phyloP scores from a whole-genome alignment of 1,140 invertebrate genomes.

The Elysia chlorotica region DNA sequence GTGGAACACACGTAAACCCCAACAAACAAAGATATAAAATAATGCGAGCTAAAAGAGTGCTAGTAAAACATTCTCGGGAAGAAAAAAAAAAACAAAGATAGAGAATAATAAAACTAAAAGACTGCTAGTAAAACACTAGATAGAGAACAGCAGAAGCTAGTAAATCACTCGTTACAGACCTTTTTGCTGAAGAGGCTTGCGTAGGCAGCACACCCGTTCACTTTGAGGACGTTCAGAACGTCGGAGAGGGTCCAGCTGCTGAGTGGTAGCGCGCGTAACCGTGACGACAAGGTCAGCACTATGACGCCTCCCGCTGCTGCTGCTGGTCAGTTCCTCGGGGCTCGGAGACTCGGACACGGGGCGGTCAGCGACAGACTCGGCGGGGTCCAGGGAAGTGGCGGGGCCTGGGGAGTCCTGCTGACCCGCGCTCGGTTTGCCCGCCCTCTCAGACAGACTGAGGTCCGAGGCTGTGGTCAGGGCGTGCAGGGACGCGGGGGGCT shows the following conservation, averaged over 20 bases:
- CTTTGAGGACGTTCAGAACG: slow-evolving; percentile 83
- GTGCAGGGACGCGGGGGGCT: neutral
- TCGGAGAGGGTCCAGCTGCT: slow-evolving; percentile 80
- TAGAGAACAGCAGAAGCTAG: too few relatives aligned
- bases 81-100: too few relatives aligned
- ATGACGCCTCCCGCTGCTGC: slow-evolving; percentile 6
- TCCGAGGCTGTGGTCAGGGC: neutral
- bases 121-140: too few relatives aligned
- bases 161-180: slow-evolving; percentile 57
- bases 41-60: too few relatives aligned
- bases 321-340: neutral
- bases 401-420: neutral
- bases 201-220: slow-evolving; percentile 88
- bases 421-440: neutral
- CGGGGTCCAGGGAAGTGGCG: neutral
- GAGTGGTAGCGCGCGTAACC: slow-evolving; percentile 58
- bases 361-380: slow-evolving; percentile 7
- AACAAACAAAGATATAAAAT: too few relatives aligned
- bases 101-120: too few relatives aligned
- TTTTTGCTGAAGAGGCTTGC: slow-evolving; percentile 82
- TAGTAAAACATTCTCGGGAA: too few relatives aligned
- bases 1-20: too few relatives aligned
- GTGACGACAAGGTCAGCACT: slow-evolving; percentile 5
- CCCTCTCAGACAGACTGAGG: slow-evolving; percentile 8
- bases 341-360: slow-evolving; percentile 4